Evolutionary conservation across 2,797 vertebrate genomes (phyloP), one percentile per base, ranked within the genome.

Genomic region (Lutjanus argentimaculatus): DNA sequence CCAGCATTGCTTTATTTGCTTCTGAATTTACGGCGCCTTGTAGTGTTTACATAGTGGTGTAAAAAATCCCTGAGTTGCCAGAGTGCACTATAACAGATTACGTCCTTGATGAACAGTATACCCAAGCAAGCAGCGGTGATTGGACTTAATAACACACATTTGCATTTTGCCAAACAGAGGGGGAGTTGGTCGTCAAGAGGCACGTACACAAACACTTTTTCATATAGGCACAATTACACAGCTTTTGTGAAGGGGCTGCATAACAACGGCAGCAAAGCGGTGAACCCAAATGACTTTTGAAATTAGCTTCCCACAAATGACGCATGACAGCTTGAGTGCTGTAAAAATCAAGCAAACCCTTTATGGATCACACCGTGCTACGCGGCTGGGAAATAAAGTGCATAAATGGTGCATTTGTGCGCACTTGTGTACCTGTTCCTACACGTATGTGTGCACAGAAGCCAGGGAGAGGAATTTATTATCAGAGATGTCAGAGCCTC

Each of bases 261-360:
- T 82, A 91, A 92, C 86, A 85, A 86, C 69, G 2, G 63, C 66
- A 83, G 80, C 77, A 67, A 89, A 72, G 72, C 57, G 1, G 46
- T 65, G 82, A 87, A 89, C 85, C 89, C 64, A 36, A 73, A 83
- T 79, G 69, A 89, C 85, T 91, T 91, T 71, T 81, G 75, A 85
- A 89, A 92, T 91, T 58, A 87, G 82, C 89, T 89, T 92, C 78
- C 82, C 67, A 88, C 85, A 91, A 92, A 90, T 87, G 89, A 93
- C 51, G 70, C 89, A 91, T 68, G 81, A 75, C 80, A 89, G 82
- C 92, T 87, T 79, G 89, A 91, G 89, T 88, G 91, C 87, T 84
- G 83, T 90, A 89, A 89, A 90, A 86, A 86, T 65, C 76, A 80
- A 85, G 77, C 82, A 67, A 76, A 85, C 61, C 48, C 78, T 85